A percentile compares a stretch with the other conserved stretches of the same genome.
These are phyloP conservation scores for Tipula helvola DNA, from an alignment of 2,888 invertebrate species.

Conservation along the genomic window DNA sequence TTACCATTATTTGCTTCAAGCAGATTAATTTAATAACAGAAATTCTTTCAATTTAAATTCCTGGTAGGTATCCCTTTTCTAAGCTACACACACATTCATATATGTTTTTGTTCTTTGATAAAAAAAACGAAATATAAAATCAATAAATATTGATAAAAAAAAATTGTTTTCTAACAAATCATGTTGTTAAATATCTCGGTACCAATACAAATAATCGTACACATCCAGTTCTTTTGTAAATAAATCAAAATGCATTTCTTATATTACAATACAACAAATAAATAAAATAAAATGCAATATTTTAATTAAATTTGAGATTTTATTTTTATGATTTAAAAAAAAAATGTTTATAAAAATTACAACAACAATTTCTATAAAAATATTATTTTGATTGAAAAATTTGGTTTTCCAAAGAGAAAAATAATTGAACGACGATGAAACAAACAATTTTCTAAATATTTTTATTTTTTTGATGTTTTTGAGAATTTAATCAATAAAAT, in stretches of 20 bases:
- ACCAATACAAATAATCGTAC: too few relatives aligned
- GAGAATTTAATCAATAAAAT: neutral
- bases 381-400: neutral
- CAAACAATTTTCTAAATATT: neutral
- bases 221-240: neutral
- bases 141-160: neutral
- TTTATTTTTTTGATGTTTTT: neutral
- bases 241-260: neutral
- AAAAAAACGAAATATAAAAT: neutral
- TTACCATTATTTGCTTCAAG: neutral
- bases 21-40: neutral
- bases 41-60: neutral
- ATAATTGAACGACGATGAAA: neutral
- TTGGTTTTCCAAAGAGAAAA: neutral
- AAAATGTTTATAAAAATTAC: neutral
- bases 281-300: neutral
- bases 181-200: neutral
- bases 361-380: neutral
- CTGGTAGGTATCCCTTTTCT: neutral
- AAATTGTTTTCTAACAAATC: neutral
- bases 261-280: neutral
- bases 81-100: neutral
- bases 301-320: neutral
- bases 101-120: neutral
- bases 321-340: neutral